Conservation (phyloP, 1,140 invertebrate genomes). For the Antheraea pernyi region DNA sequence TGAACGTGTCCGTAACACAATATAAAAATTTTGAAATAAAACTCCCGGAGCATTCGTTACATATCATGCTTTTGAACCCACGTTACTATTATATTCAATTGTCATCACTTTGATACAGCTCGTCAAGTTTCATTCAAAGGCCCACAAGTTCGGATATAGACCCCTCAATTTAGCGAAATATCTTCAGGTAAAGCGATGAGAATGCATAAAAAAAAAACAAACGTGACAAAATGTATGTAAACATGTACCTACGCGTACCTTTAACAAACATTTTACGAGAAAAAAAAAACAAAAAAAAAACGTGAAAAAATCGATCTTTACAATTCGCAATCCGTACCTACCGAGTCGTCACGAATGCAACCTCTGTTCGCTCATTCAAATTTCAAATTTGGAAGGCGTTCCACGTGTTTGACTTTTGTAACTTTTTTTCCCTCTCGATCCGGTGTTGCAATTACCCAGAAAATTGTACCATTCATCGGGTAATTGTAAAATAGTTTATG, state of each 20-base stretch:
- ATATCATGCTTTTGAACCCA: conserved; percentile 18
- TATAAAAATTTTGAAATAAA: neutral
- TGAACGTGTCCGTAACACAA: neutral
- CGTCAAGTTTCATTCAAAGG: conserved; percentile 53
- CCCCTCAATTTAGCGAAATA: conserved; percentile 60
- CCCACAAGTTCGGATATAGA: conserved; percentile 45
- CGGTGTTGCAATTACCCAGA: conserved; percentile 59
- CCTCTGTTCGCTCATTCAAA: conserved; percentile 38
- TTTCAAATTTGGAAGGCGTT: conserved; percentile 58
- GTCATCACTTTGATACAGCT: conserved; percentile 62
- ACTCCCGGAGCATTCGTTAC: conserved; percentile 13
- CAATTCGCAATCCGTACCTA: conserved; percentile 44
- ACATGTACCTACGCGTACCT: conserved; percentile 65
- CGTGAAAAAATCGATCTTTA: conserved; percentile 42
- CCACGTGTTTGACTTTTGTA: conserved; percentile 54
- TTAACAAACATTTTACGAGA: conserved; percentile 32
- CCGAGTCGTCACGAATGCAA: conserved; percentile 55
- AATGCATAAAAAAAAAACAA: conserved; percentile 54
- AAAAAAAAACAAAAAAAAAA: conserved; percentile 36
- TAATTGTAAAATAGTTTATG: conserved; percentile 59
- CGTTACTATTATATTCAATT: conserved; percentile 36
- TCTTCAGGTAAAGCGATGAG: conserved; percentile 53
- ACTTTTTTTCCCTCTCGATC: conserved; percentile 1
- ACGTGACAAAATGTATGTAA: conserved; percentile 77
- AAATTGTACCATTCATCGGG: conserved; percentile 46